Evolutionary conservation across 2,113 vertebrate species (phyloP).

Genomic region (Poeciliopsis turrubarensis): DNA sequence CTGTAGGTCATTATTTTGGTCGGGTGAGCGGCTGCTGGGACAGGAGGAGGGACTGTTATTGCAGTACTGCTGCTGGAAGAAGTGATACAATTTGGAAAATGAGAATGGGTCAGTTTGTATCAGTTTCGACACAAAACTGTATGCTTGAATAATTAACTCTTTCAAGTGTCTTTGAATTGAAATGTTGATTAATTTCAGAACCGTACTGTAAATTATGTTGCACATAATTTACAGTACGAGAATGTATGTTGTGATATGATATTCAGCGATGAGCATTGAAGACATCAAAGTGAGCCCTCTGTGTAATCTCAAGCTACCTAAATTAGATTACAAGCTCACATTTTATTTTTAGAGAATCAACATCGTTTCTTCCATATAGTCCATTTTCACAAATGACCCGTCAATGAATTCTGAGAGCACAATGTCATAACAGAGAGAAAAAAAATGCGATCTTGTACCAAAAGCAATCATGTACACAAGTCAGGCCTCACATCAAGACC

Average conservation of each 20-base stretch:
- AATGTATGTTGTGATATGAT: not conserved
- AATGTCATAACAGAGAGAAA: conserved; percentile 26
- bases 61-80: not conserved
- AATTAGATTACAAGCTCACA: not conserved
- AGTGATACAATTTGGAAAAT: not conserved
- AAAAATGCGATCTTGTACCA: conserved; percentile 15
- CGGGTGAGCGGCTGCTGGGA: too few species aligned
- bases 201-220: not conserved
- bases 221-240: not conserved
- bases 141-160: not conserved
- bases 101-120: not conserved
- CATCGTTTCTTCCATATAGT: conserved; percentile 11
- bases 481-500: not conserved
- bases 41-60: too few species aligned
- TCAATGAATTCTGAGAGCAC: conserved; percentile 41
- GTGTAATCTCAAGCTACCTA: not conserved
- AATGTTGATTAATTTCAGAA: too few species aligned
- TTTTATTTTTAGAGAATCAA: not conserved
- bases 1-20: too few species aligned
- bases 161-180: too few species aligned
- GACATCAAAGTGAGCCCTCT: not conserved
- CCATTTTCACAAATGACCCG: not conserved
- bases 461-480: conserved; percentile 4
- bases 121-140: not conserved
- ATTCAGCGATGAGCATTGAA: not conserved